These are phyloP conservation scores for Neomonachus schauinslandi DNA, from an alignment of 2,113 vertebrate species.

Conservation along the genomic window DNA sequence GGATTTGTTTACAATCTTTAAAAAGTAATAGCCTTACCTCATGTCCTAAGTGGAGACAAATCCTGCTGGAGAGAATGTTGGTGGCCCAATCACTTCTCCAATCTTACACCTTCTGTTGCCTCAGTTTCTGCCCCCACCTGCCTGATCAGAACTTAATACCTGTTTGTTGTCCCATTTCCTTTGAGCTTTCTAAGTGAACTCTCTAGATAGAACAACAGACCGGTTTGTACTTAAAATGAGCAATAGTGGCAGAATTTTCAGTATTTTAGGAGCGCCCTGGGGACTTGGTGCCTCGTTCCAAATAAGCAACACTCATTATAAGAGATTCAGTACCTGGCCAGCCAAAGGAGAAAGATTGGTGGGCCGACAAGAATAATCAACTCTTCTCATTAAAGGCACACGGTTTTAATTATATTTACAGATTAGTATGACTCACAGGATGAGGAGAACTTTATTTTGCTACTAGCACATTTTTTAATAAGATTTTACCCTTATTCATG, in stretches of 20 bases:
- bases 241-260: neutral
- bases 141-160: neutral
- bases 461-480: neutral
- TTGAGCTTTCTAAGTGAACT: neutral
- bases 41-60: neutral
- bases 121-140: neutral
- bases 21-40: neutral
- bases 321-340: neutral
- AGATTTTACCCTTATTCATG: neutral
- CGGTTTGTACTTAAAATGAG: neutral
- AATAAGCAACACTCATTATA: neutral
- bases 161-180: neutral
- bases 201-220: neutral
- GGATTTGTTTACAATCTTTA: neutral
- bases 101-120: fast-evolving
- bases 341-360: neutral
- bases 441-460: slow-evolving; percentile 24
- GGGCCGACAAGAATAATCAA: neutral
- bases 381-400: neutral
- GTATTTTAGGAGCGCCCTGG: neutral
- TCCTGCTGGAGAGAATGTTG: no score
- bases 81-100: neutral
- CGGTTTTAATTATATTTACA: neutral
- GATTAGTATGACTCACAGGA: neutral
- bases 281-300: neutral